phyloP scores from a whole-genome alignment of 2,797 vertebrate genomes.

The Liparis tanakae region DNA sequence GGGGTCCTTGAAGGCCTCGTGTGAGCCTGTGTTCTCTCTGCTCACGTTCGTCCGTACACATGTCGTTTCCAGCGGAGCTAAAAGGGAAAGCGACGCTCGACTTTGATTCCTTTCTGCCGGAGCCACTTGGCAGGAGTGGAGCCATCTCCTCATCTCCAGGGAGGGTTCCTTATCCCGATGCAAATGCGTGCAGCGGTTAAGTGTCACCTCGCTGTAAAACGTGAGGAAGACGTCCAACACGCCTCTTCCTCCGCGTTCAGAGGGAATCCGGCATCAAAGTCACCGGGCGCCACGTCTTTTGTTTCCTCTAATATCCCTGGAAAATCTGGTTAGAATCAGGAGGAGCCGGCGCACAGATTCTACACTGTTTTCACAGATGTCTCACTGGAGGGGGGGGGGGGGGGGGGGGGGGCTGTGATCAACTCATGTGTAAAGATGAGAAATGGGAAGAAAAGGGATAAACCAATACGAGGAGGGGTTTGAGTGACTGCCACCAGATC shows the following conservation, averaged over 20 bases:
- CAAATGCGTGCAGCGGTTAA: constrained; percentile 73
- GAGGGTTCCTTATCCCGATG: constrained; percentile 63
- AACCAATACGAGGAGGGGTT: constrained; percentile 58
- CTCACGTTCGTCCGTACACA: constrained; percentile 37
- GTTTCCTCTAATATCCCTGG: constrained; percentile 81
- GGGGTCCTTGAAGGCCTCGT: neutral
- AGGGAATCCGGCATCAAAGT: constrained; percentile 70
- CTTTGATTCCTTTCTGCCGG: constrained; percentile 24
- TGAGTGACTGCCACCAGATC: constrained; percentile 32
- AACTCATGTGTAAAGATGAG: constrained; percentile 77
- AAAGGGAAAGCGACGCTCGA: constrained; percentile 25
- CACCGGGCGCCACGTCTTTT: constrained; percentile 71
- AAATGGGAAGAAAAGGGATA: constrained; percentile 71
- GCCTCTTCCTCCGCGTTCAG: constrained; percentile 39
- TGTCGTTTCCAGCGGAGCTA: constrained; percentile 4
- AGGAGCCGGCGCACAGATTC: constrained; percentile 68
- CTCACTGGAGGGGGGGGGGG: constrained; percentile 40
- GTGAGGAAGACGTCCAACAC: constrained; percentile 68
- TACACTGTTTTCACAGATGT: constrained; percentile 84
- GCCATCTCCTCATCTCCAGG: constrained; percentile 65
- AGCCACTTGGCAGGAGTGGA: constrained; percentile 29
- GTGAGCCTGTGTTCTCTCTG: neutral
- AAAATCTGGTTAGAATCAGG: constrained; percentile 82
- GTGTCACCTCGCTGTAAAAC: constrained; percentile 76
- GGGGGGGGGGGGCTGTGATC: constrained; percentile 46